These are phyloP conservation scores for Anas bahamensis DNA, from an alignment of 2,797 vertebrate species.

Conservation along the genomic window DNA sequence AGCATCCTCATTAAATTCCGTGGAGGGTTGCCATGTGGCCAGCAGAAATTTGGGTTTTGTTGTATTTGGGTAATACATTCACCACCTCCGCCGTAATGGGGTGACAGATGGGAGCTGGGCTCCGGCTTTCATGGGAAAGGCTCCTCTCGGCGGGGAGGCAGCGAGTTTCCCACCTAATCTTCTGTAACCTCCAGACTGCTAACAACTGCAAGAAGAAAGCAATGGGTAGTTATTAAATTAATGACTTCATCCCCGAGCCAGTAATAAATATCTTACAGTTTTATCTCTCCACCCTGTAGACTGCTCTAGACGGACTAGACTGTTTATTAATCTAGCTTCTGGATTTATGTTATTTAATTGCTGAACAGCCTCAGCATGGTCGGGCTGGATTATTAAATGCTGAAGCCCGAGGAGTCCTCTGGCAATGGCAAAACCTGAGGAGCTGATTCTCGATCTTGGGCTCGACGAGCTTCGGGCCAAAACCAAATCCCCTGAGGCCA, in stretches of 20 bases:
- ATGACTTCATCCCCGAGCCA: slow-evolving; percentile 52
- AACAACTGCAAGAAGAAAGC: slow-evolving; percentile 52
- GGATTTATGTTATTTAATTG: slow-evolving; percentile 58
- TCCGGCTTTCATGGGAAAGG: slow-evolving; percentile 58
- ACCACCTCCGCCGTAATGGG: neutral
- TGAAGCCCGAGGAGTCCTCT: neutral
- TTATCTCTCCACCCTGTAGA: slow-evolving; percentile 35
- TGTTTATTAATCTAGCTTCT: slow-evolving; percentile 65
- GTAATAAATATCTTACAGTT: slow-evolving; percentile 64
- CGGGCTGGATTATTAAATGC: neutral
- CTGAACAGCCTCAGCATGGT: slow-evolving; percentile 1
- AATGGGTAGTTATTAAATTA: slow-evolving; percentile 63
- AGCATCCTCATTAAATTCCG: slow-evolving; percentile 35
- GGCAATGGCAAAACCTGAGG: neutral
- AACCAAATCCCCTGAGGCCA: neutral
- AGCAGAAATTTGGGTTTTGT: slow-evolving; percentile 59
- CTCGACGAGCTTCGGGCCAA: neutral
- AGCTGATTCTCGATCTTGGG: neutral
- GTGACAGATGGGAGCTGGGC: slow-evolving; percentile 72
- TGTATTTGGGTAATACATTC: slow-evolving; percentile 67
- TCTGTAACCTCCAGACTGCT: slow-evolving; percentile 60
- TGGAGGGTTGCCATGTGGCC: slow-evolving; percentile 51
- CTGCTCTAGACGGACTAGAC: slow-evolving; percentile 20
- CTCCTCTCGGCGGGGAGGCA: slow-evolving; percentile 53
- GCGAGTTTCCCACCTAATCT: slow-evolving; percentile 58